Percentiles rank a stretch among this genome's conserved stretches.
Evolutionary conservation across 1,140 invertebrate species (phyloP).

Genomic region (Danaus plexippus): DNA sequence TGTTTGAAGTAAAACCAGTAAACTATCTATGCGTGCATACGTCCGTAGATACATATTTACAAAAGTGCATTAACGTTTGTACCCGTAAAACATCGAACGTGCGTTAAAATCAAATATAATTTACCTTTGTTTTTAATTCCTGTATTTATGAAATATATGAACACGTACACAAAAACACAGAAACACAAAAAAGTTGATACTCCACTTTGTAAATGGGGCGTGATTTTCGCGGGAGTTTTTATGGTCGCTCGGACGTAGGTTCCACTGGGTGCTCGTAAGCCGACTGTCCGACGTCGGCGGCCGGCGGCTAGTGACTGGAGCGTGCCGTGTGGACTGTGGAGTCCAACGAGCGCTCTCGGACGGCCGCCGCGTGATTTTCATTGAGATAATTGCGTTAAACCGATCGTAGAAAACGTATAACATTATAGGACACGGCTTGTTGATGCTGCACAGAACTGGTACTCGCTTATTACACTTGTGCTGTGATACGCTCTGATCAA

Average conservation of each 20-base stretch:
- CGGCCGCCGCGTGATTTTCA: conserved; percentile 23
- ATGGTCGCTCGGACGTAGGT: conserved; percentile 17
- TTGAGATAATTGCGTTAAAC: conserved; percentile 35
- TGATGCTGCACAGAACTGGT: conserved; percentile 9
- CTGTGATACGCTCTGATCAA: not conserved
- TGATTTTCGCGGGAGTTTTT: conserved; percentile 28
- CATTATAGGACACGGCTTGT: conserved; percentile 28
- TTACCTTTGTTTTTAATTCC: conserved; percentile 45
- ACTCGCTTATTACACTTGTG: not conserved
- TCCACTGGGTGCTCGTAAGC: conserved; percentile 22
- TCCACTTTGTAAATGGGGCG: conserved; percentile 27
- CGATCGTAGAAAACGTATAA: conserved; percentile 35
- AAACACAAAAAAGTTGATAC: conserved; percentile 38
- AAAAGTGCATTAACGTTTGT: too few relatives aligned
- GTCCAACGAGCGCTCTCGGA: not conserved
- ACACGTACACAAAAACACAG: conserved; percentile 39
- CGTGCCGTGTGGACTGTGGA: too few relatives aligned
- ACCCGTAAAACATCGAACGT: conserved; percentile 13
- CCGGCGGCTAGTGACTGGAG: conserved; percentile 8
- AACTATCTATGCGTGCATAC: too few relatives aligned
- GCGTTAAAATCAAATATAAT: conserved; percentile 35
- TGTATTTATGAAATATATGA: conserved; percentile 22
- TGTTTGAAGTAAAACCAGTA: too few relatives aligned
- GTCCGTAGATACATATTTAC: too few relatives aligned
- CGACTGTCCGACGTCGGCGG: conserved; percentile 18